phyloP scores from a whole-genome alignment of 1,140 invertebrate genomes.

The Metaphire vulgaris region DNA sequence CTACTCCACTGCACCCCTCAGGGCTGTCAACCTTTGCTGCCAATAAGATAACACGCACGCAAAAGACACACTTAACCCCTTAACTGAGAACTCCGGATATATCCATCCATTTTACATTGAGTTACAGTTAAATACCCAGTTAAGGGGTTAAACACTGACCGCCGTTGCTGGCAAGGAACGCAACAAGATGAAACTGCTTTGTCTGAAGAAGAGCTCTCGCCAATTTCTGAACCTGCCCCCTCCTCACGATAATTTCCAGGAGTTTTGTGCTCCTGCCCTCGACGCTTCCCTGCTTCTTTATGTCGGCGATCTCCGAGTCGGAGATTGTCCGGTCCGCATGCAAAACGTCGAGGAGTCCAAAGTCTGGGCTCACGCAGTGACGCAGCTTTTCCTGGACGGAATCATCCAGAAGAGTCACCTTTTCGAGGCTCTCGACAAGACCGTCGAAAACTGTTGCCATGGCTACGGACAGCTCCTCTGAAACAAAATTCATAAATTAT shows the following conservation, averaged over 20 bases:
- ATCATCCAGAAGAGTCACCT: neutral
- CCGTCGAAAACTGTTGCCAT: neutral
- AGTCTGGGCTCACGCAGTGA: neutral
- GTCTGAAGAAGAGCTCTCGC: neutral
- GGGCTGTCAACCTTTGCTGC: too few relatives aligned
- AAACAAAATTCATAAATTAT: too few relatives aligned
- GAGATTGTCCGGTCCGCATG: neutral
- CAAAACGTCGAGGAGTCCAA: neutral
- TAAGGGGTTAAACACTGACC: neutral
- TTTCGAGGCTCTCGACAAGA: neutral
- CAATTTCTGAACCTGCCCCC: neutral
- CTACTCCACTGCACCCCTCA: too few relatives aligned
- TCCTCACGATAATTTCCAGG: neutral
- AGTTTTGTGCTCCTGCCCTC: neutral
- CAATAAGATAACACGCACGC: too few relatives aligned
- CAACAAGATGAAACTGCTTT: neutral
- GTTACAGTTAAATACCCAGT: too few relatives aligned
- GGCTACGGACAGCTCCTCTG: too few relatives aligned
- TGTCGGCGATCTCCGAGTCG: neutral
- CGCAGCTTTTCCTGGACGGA: neutral
- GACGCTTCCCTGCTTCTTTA: neutral
- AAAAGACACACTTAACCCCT: too few relatives aligned
- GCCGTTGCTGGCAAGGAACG: neutral
- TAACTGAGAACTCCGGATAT: too few relatives aligned
- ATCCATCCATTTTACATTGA: too few relatives aligned